These are phyloP conservation scores for Epirrhoe tristata DNA, from an alignment of 2,888 invertebrate genomes.

Conservation along the genomic window DNA sequence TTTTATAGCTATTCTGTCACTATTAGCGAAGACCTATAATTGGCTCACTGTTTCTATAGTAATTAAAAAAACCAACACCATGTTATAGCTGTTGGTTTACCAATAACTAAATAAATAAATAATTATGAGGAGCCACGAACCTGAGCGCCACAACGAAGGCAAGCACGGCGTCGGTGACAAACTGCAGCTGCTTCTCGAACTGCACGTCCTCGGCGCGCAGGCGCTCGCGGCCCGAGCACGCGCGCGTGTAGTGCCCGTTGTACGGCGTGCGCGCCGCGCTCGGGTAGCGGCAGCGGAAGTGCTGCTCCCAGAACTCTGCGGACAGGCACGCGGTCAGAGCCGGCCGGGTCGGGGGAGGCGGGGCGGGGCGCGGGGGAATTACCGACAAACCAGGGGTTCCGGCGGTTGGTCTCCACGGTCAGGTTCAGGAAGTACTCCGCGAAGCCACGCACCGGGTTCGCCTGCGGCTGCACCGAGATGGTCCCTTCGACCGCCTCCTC, in stretches of 20 bases:
- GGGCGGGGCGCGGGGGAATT: constrained; percentile 53
- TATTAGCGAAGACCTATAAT: no score
- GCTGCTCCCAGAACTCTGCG: constrained; percentile 97
- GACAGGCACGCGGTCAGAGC: background rate
- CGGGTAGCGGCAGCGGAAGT: constrained; percentile 94
- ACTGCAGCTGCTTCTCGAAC: constrained; percentile 97
- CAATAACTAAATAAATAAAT: no score
- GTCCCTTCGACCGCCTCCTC: constrained; percentile 92
- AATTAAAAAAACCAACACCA: no score
- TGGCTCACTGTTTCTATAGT: no score
- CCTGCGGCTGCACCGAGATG: constrained; percentile 96
- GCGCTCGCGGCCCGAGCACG: constrained; percentile 92
- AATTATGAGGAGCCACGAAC: constrained; percentile 78
- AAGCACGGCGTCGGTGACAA: constrained; percentile 97
- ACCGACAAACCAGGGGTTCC: constrained; percentile 99
- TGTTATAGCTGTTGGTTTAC: no score
- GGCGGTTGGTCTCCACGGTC: constrained; percentile 93
- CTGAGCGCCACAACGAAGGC: constrained; percentile 95
- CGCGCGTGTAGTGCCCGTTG: constrained; percentile 88
- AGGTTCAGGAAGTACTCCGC: constrained; percentile 94
- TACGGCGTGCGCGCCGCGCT: constrained; percentile 93
- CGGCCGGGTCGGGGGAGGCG: background rate
- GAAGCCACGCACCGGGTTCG: constrained; percentile 94
- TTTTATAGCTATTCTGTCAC: no score
- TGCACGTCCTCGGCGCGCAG: constrained; percentile 91